Base-by-base conservation (phyloP, 2,888 invertebrate species). In the Rhodophaea formosa region DNA sequence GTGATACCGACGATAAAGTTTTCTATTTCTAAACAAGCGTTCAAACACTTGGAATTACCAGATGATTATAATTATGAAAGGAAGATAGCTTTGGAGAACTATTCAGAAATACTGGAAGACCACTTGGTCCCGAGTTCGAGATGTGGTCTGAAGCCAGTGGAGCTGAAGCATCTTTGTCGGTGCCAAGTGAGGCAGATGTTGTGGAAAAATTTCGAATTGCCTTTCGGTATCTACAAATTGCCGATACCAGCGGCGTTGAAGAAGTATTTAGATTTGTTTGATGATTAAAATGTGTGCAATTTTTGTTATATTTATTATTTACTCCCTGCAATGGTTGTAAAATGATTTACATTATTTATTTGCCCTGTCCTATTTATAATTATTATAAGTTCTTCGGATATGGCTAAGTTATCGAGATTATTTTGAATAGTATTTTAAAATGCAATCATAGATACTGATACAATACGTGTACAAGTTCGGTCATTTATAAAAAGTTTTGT, bases 151-250 rank as follows among this genome's bases (percentile, higher is more conserved):
- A 78, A 77, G 60, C 94, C 95, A 1, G 93, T 94, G n/a, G 94
- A 95, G 67, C 83, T 97, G 58, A 95, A 95, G 66, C 96, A 97
- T 80, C 81, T 97, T 3, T 94, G 95, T 69, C 92, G 96, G 63
- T 96, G 96, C 76, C 84, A 85, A 17, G 93, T 97, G 47, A 92
- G 97, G 59, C 86, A 94, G 49, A 78, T 85, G 57, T 81, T 97
- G 52, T 94, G 95, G 88, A 70, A 88, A 39, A 95, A 95, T 74
- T 95, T 94, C 81, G 94, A 95, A 66, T 78, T 97, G 45, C 97
- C 97, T 0, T 92, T 93, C 65, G 96, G 96, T 12, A 95, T 96
- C 64, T 91, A 92, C 65, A 92, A 92, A 16, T 77, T 97, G 52
- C 93, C 94, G 5, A 82, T 96, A 64, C 96, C 96, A 0, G 82